phyloP scores from a whole-genome alignment of 2,113 vertebrate species.

The Sula dactylatra region DNA sequence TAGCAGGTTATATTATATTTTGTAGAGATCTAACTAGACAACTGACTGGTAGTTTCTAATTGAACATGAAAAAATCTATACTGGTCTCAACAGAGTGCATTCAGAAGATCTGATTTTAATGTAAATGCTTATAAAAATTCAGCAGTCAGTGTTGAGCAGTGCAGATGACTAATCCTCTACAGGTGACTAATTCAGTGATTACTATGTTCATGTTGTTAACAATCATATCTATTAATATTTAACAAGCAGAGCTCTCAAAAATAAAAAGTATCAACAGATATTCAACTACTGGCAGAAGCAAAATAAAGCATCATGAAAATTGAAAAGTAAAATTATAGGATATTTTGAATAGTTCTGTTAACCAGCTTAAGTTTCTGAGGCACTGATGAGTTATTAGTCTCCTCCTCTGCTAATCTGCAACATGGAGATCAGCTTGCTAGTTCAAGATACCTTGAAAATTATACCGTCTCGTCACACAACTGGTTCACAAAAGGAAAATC shows the following conservation, averaged over 20 bases:
- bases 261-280: neutral
- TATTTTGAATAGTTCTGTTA: neutral
- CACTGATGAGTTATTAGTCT: neutral
- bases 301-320: neutral
- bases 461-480: neutral
- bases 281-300: neutral
- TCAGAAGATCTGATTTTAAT: neutral
- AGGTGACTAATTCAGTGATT: conserved; percentile 45
- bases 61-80: neutral
- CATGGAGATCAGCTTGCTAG: neutral
- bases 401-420: neutral
- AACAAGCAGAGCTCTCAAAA: conserved; percentile 40
- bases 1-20: neutral
- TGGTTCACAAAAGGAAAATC: neutral
- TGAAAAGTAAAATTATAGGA: neutral
- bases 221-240: conserved; percentile 42
- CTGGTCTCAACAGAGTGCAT: neutral
- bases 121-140: conserved; percentile 7
- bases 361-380: neutral
- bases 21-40: neutral
- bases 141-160: neutral
- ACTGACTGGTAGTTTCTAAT: neutral
- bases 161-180: conserved; percentile 32
- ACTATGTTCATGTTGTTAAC: conserved; percentile 16
- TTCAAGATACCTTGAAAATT: neutral